These are phyloP conservation scores for Gonatopus flavifemur DNA, from an alignment of 1,140 invertebrate genomes.

Conservation along the genomic window DNA sequence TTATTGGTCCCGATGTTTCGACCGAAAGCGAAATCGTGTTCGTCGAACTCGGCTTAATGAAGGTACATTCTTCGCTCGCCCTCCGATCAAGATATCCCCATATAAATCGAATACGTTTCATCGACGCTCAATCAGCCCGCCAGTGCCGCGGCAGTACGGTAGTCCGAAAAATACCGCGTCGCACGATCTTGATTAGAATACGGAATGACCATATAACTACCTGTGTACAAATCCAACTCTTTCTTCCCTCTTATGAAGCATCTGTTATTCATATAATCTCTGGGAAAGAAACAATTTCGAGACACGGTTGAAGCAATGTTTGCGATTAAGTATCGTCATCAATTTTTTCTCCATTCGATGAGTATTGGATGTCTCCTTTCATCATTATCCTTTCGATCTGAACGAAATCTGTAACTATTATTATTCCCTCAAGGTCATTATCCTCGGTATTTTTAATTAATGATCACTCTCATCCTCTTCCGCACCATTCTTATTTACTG, in stretches of 20 bases:
- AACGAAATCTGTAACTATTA: no score
- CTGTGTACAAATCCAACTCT: no score
- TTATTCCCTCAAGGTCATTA: conserved; percentile 29
- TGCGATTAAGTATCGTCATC: no score
- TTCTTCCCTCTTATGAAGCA: no score
- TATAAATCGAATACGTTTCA: conserved; percentile 40
- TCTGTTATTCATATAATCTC: no score
- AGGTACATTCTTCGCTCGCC: conserved; percentile 35
- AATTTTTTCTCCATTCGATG: no score
- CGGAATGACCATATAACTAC: no score
- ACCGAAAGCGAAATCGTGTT: conserved; percentile 38
- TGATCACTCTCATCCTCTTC: conserved; percentile 30
- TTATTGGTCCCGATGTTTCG: conserved; percentile 28
- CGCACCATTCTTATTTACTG: conserved; percentile 26
- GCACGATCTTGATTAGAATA: conserved; percentile 28
- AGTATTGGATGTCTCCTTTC: no score
- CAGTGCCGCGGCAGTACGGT: conserved; percentile 23
- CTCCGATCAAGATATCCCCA: conserved; percentile 35
- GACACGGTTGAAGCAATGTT: no score
- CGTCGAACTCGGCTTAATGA: conserved; percentile 31
- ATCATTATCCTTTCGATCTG: no score
- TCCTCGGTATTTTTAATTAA: conserved; percentile 36
- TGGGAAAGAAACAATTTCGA: no score
- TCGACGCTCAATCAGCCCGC: conserved; percentile 35
- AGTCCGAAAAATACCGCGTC: conserved; percentile 30